Conservation (phyloP, 2,113 vertebrate species). For the Athene cunicularia region DNA sequence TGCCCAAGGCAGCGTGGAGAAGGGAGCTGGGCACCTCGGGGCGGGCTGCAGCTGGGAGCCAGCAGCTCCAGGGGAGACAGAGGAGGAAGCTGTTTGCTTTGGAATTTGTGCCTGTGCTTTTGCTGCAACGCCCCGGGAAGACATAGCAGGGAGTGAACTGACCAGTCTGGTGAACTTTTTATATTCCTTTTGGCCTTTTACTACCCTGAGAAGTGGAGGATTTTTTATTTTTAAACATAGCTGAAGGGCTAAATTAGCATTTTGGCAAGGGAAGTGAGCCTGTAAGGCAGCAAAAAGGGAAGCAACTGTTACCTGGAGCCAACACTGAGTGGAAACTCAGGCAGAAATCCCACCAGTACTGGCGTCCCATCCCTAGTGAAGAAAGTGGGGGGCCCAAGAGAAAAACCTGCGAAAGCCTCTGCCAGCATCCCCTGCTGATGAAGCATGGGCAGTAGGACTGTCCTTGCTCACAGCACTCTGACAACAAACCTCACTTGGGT, state of each 20-base stretch:
- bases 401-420: neutral
- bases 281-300: constrained; percentile 39
- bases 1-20: neutral
- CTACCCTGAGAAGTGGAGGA: constrained; percentile 44
- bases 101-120: constrained; percentile 48
- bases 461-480: neutral
- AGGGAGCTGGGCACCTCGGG: neutral
- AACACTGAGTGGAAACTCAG: constrained; percentile 7
- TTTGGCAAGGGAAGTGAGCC: constrained; percentile 23
- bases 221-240: constrained; percentile 64
- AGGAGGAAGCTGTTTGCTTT: constrained; percentile 58
- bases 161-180: constrained; percentile 68
- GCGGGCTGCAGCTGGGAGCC: neutral
- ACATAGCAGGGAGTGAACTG: constrained; percentile 55
- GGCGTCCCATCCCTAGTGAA: neutral
- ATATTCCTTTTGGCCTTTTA: constrained; percentile 68
- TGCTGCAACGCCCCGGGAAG: constrained; percentile 58
- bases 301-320: constrained; percentile 40
- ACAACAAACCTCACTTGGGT: neutral
- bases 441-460: neutral
- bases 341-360: constrained; percentile 2
- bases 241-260: constrained; percentile 64
- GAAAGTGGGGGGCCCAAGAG: neutral
- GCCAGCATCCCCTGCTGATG: neutral
- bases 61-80: neutral